Base-by-base conservation (phyloP, 2,113 vertebrate species). In the Cololabis saira region DNA sequence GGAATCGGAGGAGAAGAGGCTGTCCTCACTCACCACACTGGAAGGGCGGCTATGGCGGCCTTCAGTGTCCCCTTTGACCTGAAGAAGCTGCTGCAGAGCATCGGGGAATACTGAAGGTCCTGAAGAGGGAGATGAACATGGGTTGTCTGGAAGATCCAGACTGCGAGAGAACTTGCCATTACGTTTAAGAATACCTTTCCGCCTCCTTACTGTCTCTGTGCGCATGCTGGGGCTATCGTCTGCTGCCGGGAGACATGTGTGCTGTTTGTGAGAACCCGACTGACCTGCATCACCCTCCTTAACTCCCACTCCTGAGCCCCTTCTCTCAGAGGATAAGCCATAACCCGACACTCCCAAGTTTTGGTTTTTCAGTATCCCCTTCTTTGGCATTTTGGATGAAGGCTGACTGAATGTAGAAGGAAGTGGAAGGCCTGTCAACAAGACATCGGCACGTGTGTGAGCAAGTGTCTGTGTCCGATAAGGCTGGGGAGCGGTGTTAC, bases 131-230 rank as follows among this genome's bases (percentile, higher is more conserved):
- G 72, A 41, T 0, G 45, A 51, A 22, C 12, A 49, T 30, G 53
- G 66, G 37, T 85, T 81, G 12, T 82, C 84, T 0, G 91, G 83
- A 27, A 93, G 82, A 71, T 93, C 93, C 49, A 93, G 82, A 33
- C 92, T 94, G 61, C 77, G 86, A 4, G 93, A 93, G 78, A 93
- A 93, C 66, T 92, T 92, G 42, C 92, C 91, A 1, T 93, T 93
- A 3, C 89, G 88, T 83, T 94, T 94, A 0, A 94, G 86, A 62
- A 94, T 94, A 5, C 93, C 93, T 54, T 93, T 94, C 67, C 89
- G 80, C 58, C 90, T 89, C 58, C 89, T 86, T 4, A 88, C 71
- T 2, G 85, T 84, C 47, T 86, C 89, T 24, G 85, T 84, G 22
- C 41, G 74, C 72, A 84, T 61, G 50, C 59, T 76, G 53, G 71